These are phyloP conservation scores for Galeopterus variegatus DNA, from an alignment of 2,113 vertebrate species.

Conservation along the genomic window DNA sequence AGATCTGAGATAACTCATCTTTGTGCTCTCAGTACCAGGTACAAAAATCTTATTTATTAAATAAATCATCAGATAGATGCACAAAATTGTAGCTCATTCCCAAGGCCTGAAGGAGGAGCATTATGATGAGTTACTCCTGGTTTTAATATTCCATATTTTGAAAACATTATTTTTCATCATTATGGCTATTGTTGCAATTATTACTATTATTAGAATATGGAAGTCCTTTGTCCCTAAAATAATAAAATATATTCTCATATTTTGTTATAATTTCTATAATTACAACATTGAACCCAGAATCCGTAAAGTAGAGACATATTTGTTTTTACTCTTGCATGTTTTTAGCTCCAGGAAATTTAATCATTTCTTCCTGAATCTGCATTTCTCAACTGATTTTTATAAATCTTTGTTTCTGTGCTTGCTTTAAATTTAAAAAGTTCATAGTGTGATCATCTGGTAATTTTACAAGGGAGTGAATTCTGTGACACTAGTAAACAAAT, in stretches of 20 bases:
- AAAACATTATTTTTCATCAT: slow-evolving; percentile 8
- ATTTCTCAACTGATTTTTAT: slow-evolving; percentile 1
- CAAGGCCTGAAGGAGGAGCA: not conserved
- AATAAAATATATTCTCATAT: not conserved
- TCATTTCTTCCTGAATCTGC: not conserved
- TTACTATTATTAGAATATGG: not conserved
- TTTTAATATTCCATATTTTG: slow-evolving; percentile 19
- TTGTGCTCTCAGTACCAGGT: not conserved
- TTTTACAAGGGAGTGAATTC: not conserved
- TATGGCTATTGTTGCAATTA: not conserved
- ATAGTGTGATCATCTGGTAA: not conserved
- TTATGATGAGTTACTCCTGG: not conserved
- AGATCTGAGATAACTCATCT: not conserved
- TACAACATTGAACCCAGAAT: not conserved
- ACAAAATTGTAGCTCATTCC: not conserved
- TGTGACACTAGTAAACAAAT: not conserved
- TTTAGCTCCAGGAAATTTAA: not conserved
- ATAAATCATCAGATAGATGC: not conserved
- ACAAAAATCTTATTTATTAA: not conserved
- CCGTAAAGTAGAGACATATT: not conserved
- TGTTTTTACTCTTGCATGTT: not conserved
- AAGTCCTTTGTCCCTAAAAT: not conserved
- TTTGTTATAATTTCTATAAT: slow-evolving; percentile 3
- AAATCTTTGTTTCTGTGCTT: not conserved
- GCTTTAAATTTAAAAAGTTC: slow-evolving; percentile 12